phyloP scores from a whole-genome alignment of 92 coral and sea anemone species.

The Palythoa heliodiscus region DNA sequence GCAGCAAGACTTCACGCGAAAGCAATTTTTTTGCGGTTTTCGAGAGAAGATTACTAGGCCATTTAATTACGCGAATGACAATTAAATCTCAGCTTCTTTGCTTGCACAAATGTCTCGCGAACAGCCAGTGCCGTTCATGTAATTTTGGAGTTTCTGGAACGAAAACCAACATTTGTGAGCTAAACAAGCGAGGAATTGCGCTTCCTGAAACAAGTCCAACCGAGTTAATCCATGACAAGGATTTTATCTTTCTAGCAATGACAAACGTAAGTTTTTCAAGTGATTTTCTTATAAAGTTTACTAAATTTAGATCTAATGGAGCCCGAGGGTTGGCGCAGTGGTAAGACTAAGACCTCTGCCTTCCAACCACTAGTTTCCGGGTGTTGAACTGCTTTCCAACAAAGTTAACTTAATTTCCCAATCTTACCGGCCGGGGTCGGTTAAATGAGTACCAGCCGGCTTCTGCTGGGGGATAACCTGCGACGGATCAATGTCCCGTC shows the following conservation, averaged over 20 bases:
- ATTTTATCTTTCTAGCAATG: slow-evolving; percentile 11
- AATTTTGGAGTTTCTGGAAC: slow-evolving; percentile 12
- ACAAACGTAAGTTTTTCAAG: slow-evolving; percentile 14
- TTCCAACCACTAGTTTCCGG: too few relatives aligned
- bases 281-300: not conserved
- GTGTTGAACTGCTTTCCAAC: too few relatives aligned
- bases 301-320: too few relatives aligned
- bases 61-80: not conserved
- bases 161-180: not conserved
- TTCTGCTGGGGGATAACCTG: too few relatives aligned
- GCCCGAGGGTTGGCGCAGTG: too few relatives aligned
- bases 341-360: too few relatives aligned
- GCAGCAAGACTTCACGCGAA: not conserved
- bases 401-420: too few relatives aligned
- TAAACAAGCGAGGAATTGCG: not conserved
- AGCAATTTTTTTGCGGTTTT: not conserved
- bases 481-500: too few relatives aligned
- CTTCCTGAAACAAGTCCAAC: not conserved
- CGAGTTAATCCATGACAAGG: not conserved
- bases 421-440: too few relatives aligned
- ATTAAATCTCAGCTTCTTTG: not conserved
- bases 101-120: slow-evolving; percentile 20
- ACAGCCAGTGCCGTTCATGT: not conserved
- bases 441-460: too few relatives aligned
- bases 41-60: not conserved